Base-by-base conservation (phyloP, 2,113 vertebrate species). In the Camelus bactrianus region DNA sequence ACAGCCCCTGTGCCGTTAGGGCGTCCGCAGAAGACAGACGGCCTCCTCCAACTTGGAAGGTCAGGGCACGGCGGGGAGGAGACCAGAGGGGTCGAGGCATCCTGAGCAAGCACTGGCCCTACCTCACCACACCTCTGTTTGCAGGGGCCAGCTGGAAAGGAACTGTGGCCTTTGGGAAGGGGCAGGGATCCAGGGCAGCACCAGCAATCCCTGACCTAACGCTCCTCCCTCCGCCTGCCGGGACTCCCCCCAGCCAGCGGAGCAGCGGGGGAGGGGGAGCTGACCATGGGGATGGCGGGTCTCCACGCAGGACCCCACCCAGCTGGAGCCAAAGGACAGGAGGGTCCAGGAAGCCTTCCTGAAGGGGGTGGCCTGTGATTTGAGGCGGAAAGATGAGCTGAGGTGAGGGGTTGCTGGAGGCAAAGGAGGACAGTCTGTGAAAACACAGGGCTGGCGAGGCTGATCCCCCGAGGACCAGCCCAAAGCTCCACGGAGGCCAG, bases 11-110 rank as follows among this genome's bases (percentile, higher is more conserved):
- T 32, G 20, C 52, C 6, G 0, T 72, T 15, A 19, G 24, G 56
- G 89, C 69, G 50, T 54, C 72, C 17, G 1, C 35, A 82, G 86
- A 65, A 38, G n/a, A 38, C 75, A 81, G 22, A 22, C 20, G 6
- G 42, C 22, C 0, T 60, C 19, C 11, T 75, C 62, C 17, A 16
- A 1, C 11, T 6, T 13, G 77, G 30, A 70, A 0, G 0, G 32
- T 19, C 32, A n/a, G 75, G 67, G 11, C 1, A 0, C 75, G 6
- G 32, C 19, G 32, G 42, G 24, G 64, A 65, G 60, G 67, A n/a
- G 50, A 16, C 73, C 46, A 28, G 24, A 70, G 62, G 13, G 20
- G 28, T 9, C 13, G 3, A 0, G 6, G 64, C 20, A 7, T 32
- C 32, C 50, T 6, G 15, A 65, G n/a, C 10, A 3, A 46, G 67